Base-by-base conservation (phyloP, 2,797 vertebrate genomes). In the Onychomys arenicola region DNA sequence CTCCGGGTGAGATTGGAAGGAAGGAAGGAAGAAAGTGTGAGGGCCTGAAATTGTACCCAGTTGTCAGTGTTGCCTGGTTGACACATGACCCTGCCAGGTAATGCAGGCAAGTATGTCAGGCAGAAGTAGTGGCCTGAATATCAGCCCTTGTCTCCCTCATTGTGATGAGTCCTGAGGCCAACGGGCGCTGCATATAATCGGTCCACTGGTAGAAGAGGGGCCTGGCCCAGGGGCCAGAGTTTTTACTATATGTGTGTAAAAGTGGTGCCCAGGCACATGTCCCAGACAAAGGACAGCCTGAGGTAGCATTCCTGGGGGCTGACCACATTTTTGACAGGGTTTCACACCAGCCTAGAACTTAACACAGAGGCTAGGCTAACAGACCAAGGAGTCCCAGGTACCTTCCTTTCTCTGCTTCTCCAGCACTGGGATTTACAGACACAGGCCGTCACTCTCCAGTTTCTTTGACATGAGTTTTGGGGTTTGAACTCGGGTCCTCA, bases 1-100 rank as follows among this genome's bases (percentile, higher is more conserved):
- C 19, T 9, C 0, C 0, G 32, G 17, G 25, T 37, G 2, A 0
- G 40, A 7, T 0, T 23, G 17, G 55, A 78, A 19, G 12, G 13
- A 10, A 19, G 12, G 13, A 10, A n/a, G 37, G 5, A 10, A 40
- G 61, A 21, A 23, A 6, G 16, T 1, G 0, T 46, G 5, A 40
- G 34, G 34, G 12, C 93, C 71, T 88, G 37, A 46, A 34, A 34
- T 29, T 37, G 40, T 73, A 55, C 63, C 37, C 1, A 5, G 6
- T 16, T 46, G 61, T 52, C 19, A 4, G 3, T 34, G 57, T n/a
- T 61, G 83, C 0, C 65, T 67, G 4, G 5, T 37, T 29, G 32
- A 13, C 57, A 67, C n/a, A 12, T 3, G 59, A 23, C 29, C 67
- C 59, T 71, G 43, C 27, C 17, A 57, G 23, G n/a, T 43, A 67